Evolutionary conservation across 2,888 invertebrate species (phyloP).

Genomic region (Torymus auratus): DNA sequence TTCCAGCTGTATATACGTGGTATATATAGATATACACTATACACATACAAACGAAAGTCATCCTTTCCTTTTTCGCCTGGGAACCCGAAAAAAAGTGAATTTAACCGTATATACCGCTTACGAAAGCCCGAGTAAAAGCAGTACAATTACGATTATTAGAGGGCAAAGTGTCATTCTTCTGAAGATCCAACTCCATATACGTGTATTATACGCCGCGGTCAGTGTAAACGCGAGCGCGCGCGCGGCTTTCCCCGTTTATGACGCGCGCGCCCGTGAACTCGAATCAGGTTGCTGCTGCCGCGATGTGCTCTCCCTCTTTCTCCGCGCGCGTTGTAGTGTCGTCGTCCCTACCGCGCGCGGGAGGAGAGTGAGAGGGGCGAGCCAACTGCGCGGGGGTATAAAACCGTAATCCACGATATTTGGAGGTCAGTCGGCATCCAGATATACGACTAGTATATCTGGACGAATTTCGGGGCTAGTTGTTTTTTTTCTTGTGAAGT

Average conservation of each 20-base stretch:
- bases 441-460: slow-evolving; percentile 27
- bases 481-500: slow-evolving; percentile 1
- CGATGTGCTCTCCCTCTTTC: neutral
- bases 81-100: slow-evolving; percentile 36
- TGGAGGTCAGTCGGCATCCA: slow-evolving; percentile 52
- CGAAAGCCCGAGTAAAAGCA: slow-evolving; percentile 4
- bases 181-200: neutral
- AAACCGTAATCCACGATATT: slow-evolving; percentile 54
- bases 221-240: neutral
- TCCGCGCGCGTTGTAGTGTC: neutral
- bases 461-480: neutral
- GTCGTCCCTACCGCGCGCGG: neutral
- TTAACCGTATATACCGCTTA: slow-evolving; percentile 5
- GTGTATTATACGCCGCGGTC: neutral
- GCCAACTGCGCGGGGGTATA: slow-evolving; percentile 38
- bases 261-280: neutral
- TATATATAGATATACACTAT: too few relatives aligned
- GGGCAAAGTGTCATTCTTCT: slow-evolving; percentile 5
- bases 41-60: too few relatives aligned
- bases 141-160: neutral
- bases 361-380: slow-evolving; percentile 23
- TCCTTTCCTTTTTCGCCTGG: neutral
- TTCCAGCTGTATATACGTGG: neutral
- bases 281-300: slow-evolving; percentile 39
- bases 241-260: neutral